Percentiles rank a stretch among this genome's conserved stretches.
Conservation (phyloP, 1,140 invertebrate species). For the Drosophila teissieri region DNA sequence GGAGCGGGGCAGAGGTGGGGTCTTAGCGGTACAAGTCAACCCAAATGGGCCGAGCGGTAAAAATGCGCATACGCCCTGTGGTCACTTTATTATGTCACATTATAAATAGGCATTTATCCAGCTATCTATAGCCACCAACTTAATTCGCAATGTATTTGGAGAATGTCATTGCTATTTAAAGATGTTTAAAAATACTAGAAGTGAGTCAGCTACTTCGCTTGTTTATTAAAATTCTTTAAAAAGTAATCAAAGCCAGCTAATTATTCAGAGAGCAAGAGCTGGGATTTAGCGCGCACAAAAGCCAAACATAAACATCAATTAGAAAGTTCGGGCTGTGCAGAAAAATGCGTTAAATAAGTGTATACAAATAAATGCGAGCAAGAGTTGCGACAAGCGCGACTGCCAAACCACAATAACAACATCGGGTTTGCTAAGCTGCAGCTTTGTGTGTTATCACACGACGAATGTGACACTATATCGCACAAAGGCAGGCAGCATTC, state of each 20-base stretch:
- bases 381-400: slow-evolving; percentile 60
- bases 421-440: slow-evolving; percentile 50
- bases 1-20: too few relatives aligned
- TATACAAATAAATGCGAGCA: slow-evolving; percentile 71
- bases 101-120: slow-evolving; percentile 9
- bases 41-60: slow-evolving; percentile 30
- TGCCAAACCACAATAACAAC: slow-evolving; percentile 49
- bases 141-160: slow-evolving; percentile 28
- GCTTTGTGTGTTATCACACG: slow-evolving; percentile 59
- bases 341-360: slow-evolving; percentile 69
- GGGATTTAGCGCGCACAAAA: slow-evolving; percentile 27
- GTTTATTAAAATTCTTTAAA: slow-evolving; percentile 13
- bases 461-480: slow-evolving; percentile 32
- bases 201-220: slow-evolving; percentile 11
- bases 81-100: slow-evolving; percentile 33
- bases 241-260: background rate
- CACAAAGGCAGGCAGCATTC: slow-evolving; percentile 17
- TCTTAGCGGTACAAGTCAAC: slow-evolving; percentile 34
- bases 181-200: too few relatives aligned
- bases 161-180: slow-evolving; percentile 17
- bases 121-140: background rate
- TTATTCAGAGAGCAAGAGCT: slow-evolving; percentile 4
- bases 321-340: slow-evolving; percentile 66
- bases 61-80: slow-evolving; percentile 39
- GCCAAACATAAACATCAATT: slow-evolving; percentile 62